A percentile compares a stretch with the other conserved stretches of the same genome.
phyloP scores from a whole-genome alignment of 2,888 invertebrate genomes.

The Acanthococcus lagerstroemiae region DNA sequence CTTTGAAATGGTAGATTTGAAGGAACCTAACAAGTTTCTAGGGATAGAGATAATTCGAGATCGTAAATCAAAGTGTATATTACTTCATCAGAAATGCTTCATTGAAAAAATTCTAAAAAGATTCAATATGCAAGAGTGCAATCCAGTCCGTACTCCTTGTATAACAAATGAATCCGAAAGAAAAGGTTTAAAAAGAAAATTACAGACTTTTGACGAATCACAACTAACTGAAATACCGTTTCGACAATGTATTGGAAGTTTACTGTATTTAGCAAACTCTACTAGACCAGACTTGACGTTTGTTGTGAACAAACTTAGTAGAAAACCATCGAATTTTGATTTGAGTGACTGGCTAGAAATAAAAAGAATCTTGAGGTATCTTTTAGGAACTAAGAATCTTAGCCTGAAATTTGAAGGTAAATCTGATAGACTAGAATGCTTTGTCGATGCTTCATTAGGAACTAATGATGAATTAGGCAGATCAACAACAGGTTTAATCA shows the following conservation, averaged over 20 bases:
- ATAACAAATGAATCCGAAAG: neutral
- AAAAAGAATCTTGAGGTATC: no score
- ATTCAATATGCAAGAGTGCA: neutral
- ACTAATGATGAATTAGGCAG: conserved; percentile 28
- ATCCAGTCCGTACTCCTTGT: neutral
- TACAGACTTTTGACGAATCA: neutral
- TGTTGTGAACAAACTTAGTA: neutral
- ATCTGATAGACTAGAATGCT: conserved; percentile 26
- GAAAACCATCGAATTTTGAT: no score
- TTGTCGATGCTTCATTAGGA: conserved; percentile 36
- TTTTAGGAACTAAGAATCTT: no score
- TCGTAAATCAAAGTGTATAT: no score
- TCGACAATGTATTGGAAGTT: no score
- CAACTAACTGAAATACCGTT: neutral
- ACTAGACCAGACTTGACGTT: neutral
- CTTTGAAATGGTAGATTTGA: no score
- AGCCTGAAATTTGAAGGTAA: no score
- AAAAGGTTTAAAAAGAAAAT: neutral
- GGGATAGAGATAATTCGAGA: no score
- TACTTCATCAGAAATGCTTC: neutral
- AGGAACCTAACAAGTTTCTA: no score
- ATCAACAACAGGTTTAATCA: neutral
- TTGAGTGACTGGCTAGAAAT: no score
- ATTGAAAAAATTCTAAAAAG: neutral
- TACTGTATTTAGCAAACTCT: neutral